phyloP scores from a whole-genome alignment of 2,888 invertebrate genomes.

The Dicycla oo region DNA sequence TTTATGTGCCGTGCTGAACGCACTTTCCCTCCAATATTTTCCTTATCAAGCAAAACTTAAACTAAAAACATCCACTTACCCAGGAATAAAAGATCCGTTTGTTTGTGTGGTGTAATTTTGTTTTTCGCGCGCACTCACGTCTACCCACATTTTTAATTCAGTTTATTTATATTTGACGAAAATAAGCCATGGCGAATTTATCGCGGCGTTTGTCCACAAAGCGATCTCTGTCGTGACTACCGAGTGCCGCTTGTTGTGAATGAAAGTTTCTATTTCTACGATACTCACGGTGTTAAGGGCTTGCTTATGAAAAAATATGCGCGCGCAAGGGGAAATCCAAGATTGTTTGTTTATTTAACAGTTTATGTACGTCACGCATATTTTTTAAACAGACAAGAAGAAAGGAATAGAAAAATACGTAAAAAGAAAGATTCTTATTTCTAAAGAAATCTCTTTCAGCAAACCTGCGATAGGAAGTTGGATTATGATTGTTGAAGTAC shows the following conservation, averaged over 20 bases:
- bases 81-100: constrained; percentile 92
- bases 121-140: constrained; percentile 91
- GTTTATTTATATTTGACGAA: constrained; percentile 67
- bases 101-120: constrained; percentile 90
- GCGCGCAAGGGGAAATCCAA: constrained; percentile 72
- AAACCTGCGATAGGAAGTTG: too few relatives aligned
- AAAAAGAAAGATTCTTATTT: too few relatives aligned
- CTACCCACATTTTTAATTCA: constrained; percentile 89
- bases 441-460: too few relatives aligned
- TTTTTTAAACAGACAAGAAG: too few relatives aligned
- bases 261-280: constrained; percentile 72
- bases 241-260: constrained; percentile 71
- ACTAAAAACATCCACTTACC: constrained; percentile 84
- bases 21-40: constrained; percentile 60
- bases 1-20: constrained; percentile 25
- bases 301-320: constrained; percentile 65
- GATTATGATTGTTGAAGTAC: constrained; percentile 40
- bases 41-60: constrained; percentile 5
- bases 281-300: constrained; percentile 62
- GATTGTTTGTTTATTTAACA: too few relatives aligned
- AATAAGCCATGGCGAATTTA: constrained; percentile 72
- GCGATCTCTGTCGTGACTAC: constrained; percentile 80
- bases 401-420: too few relatives aligned
- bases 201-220: constrained; percentile 77
- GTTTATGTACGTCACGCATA: too few relatives aligned